Evolutionary conservation across 2,797 vertebrate species (phyloP).

Genomic region (Spea hammondii): DNA sequence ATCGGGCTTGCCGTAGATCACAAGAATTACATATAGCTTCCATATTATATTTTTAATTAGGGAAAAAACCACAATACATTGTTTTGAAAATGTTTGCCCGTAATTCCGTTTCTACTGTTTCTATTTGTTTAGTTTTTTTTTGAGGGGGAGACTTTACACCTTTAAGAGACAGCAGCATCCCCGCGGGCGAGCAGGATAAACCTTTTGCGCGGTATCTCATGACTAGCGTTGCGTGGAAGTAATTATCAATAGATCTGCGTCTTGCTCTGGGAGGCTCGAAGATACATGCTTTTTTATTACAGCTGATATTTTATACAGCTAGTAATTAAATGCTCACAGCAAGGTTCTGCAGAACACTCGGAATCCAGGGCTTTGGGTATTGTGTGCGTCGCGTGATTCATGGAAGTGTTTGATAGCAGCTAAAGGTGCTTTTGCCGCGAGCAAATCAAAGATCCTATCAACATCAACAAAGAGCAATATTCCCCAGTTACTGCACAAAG

Average conservation of each 20-base stretch:
- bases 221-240: constrained; percentile 29
- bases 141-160: constrained; percentile 40
- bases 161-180: constrained; percentile 19
- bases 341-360: constrained; percentile 6
- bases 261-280: constrained; percentile 20
- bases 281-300: constrained; percentile 22
- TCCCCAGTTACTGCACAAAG: neutral
- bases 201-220: constrained; percentile 15
- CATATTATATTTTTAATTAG: no score
- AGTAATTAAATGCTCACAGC: constrained; percentile 45
- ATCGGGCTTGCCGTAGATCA: neutral
- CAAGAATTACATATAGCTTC: neutral
- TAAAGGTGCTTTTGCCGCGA: constrained; percentile 7
- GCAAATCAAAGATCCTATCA: constrained; percentile 5
- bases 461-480: neutral
- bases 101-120: neutral
- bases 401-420: constrained; percentile 7
- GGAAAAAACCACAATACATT: neutral
- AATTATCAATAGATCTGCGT: constrained; percentile 35
- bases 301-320: constrained; percentile 39
- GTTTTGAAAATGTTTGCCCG: constrained; percentile 5
- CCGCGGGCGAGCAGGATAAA: constrained; percentile 4
- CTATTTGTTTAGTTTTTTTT: neutral
- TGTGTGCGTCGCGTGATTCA: constrained; percentile 3
- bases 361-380: neutral